Conservation (phyloP, 2,888 invertebrate genomes). For the Rapana venosa region DNA sequence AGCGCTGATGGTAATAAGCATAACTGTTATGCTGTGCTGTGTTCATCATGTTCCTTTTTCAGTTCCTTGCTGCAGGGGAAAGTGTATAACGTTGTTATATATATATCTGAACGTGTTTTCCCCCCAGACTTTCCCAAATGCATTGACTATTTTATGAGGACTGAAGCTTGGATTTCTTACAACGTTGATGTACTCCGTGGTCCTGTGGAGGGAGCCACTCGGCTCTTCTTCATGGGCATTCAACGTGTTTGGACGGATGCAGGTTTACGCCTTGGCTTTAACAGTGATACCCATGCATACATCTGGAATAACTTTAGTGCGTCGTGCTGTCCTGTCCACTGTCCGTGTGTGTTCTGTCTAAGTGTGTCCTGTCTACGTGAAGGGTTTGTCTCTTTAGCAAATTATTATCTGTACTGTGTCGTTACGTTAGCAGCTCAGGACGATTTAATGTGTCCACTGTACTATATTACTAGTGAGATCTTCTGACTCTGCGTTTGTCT, state of each 20-base stretch:
- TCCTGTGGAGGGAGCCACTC: not conserved
- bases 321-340: too few species aligned
- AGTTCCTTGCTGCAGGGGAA: not conserved
- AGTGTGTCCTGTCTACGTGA: too few species aligned
- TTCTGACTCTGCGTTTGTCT: too few species aligned
- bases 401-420: too few species aligned
- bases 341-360: too few species aligned
- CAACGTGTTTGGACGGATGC: too few species aligned
- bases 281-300: not conserved
- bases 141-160: not conserved
- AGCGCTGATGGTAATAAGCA: not conserved
- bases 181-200: not conserved
- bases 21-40: not conserved
- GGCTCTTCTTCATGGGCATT: not conserved
- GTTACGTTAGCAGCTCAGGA: too few species aligned
- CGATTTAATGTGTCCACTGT: too few species aligned
- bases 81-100: not conserved
- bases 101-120: not conserved
- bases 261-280: not conserved
- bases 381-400: too few species aligned
- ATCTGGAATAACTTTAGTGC: too few species aligned
- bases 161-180: slow-evolving; percentile 33
- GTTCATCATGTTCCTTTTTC: not conserved
- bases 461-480: too few species aligned
- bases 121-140: not conserved